Conservation (phyloP, 2,113 vertebrate species). For the Nannobrachium achirus region DNA sequence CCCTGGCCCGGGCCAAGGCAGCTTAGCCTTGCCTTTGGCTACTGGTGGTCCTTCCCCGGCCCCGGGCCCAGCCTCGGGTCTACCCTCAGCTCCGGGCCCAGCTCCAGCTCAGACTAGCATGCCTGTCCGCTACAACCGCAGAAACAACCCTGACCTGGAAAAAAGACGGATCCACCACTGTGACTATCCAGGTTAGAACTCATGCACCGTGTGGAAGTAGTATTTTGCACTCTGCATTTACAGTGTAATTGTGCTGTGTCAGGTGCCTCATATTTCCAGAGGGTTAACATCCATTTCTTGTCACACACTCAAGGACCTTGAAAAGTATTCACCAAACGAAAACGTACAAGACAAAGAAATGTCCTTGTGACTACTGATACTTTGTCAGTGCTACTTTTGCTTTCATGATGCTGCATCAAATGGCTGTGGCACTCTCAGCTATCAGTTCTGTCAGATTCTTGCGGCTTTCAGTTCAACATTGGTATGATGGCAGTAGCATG, state of each 20-base stretch:
- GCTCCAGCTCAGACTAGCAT: constrained; percentile 69
- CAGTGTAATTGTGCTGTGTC: constrained; percentile 21
- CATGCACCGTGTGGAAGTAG: neutral
- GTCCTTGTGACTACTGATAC: neutral
- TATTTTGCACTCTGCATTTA: constrained; percentile 6
- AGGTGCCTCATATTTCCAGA: constrained; percentile 26
- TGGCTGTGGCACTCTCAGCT: neutral
- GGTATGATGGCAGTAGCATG: constrained; percentile 43
- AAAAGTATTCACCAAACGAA: too few relatives aligned
- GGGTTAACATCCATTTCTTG: constrained; percentile 5
- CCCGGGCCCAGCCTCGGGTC: constrained; percentile 68
- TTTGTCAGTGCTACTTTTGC: constrained; percentile 25
- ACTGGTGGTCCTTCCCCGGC: constrained; percentile 72
- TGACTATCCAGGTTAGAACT: constrained; percentile 90
- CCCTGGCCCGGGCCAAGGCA: constrained; percentile 62
- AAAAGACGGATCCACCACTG: constrained; percentile 98
- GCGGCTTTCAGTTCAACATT: constrained; percentile 42
- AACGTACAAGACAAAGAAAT: too few relatives aligned
- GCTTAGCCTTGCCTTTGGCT: constrained; percentile 54
- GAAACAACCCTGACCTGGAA: constrained; percentile 97
- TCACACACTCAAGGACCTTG: too few relatives aligned
- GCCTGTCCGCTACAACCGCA: constrained; percentile 92
- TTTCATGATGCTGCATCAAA: constrained; percentile 34
- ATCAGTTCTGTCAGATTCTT: constrained; percentile 26
- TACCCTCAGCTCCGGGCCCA: constrained; percentile 30